Conservation (phyloP, 2,797 vertebrate species). For the Passerculus sandwichensis region DNA sequence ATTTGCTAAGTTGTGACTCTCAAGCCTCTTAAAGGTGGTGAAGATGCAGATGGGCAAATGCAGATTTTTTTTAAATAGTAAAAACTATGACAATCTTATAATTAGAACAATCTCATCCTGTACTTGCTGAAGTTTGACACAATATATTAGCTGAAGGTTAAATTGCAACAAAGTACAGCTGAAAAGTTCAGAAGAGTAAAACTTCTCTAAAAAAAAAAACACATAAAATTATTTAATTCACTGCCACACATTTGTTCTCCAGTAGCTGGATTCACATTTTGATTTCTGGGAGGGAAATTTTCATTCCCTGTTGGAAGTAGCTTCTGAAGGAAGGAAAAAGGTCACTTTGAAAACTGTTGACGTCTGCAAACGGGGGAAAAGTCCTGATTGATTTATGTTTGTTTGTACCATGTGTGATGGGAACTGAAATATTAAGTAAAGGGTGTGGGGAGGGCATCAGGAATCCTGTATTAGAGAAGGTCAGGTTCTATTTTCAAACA, state of each 20-base stretch:
- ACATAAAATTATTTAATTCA: background rate
- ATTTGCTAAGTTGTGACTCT: background rate
- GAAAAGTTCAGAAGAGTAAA: background rate
- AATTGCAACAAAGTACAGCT: background rate
- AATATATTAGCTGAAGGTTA: background rate
- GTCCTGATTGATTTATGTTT: conserved; percentile 17
- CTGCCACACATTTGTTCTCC: background rate
- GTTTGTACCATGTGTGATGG: background rate
- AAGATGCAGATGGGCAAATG: background rate
- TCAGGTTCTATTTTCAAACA: conserved; percentile 27
- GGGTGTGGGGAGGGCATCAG: background rate
- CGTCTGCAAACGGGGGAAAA: background rate
- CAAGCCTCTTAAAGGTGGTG: background rate
- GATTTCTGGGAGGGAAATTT: background rate
- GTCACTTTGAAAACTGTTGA: conserved; percentile 23
- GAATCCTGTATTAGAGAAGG: background rate
- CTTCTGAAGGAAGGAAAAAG: background rate
- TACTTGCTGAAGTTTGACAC: background rate
- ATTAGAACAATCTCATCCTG: conserved; percentile 1
- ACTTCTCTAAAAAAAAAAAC: background rate
- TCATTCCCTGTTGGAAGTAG: background rate
- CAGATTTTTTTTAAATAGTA: background rate
- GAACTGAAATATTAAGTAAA: conserved; percentile 11
- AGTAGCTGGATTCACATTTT: background rate
- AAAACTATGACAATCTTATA: background rate